Base-by-base conservation (phyloP, 2,888 invertebrate species). In the Sarcophaga variegata region DNA sequence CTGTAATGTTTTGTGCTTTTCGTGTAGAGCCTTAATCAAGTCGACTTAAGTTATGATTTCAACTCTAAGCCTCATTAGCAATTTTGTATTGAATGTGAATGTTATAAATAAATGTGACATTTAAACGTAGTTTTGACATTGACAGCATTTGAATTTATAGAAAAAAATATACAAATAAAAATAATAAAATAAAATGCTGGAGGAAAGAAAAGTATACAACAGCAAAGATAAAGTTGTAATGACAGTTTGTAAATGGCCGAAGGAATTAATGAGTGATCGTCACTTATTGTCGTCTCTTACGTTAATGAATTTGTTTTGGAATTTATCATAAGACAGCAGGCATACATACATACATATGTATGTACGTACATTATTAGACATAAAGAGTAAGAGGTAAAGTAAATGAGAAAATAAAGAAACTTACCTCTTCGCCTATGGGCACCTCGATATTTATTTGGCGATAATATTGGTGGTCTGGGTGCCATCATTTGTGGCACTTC, bases 401-500 rank as follows among this genome's bases (percentile, higher is more conserved):
- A 37, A 37, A 14, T 14, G 11, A 12, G 49, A 14, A 49, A 11
- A 4, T 49, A 12, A 22, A 22, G 1, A 70, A 78, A 92, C 93
- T 93, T 88, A 93, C 93, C 93, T 90, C 91, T 90, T 88, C 92
- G 88, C 67, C 91, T 91, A 88, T 91, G 91, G 10, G 76, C 88
- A 76, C 92, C 91, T 25, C 92, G 92, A 87, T 93, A 93, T 91
- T 92, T 93, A 79, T 90, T 92, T 4, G 93, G 92, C 25, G 93
- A 92, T 17, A 91, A 86, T 4, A 92, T 84, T 3, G 93, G 93
- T 69, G 93, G 93, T 54, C 92, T 91, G 17, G 93, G 93, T 12
- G 93, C 93, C 90, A 93, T 89, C 93, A 93, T 93, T 89, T 91
- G 92, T 88, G 93, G 93, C 88, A 93, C 93, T 89, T 93, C 93